Evolutionary conservation across 2,797 vertebrate species (phyloP).

Genomic region (Bryconaethiops microstoma): DNA sequence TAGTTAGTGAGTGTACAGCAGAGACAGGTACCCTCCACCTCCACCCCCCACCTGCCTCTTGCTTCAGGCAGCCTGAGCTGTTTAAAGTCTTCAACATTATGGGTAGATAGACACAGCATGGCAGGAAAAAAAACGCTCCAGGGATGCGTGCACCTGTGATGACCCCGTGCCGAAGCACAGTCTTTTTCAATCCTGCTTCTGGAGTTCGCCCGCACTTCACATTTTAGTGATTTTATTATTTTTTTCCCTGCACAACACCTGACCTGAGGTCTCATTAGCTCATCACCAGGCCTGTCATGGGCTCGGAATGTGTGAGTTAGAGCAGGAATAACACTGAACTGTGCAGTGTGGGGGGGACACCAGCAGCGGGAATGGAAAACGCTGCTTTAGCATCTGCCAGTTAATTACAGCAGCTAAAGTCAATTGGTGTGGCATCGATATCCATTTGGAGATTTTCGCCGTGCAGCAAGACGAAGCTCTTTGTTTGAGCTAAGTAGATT

Average conservation of each 20-base stretch:
- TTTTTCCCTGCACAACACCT: background rate
- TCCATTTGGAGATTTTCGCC: constrained; percentile 44
- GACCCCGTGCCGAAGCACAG: constrained; percentile 13
- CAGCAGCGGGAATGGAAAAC: background rate
- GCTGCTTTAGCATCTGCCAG: constrained; percentile 21
- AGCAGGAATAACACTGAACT: background rate
- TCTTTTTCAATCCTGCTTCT: background rate
- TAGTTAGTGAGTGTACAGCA: constrained; percentile 44
- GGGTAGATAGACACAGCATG: constrained; percentile 7
- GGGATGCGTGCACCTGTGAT: constrained; percentile 10
- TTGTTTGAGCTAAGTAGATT: constrained; percentile 41
- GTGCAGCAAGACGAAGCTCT: constrained; percentile 32
- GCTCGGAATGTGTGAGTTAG: background rate
- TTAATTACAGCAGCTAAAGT: constrained; percentile 48
- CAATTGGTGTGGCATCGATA: constrained; percentile 41
- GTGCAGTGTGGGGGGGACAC: background rate
- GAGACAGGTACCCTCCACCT: constrained; percentile 24
- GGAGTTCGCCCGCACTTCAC: background rate
- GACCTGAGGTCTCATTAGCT: background rate
- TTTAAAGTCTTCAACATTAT: constrained; percentile 20
- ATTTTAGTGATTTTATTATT: background rate
- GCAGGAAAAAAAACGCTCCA: constrained; percentile 10
- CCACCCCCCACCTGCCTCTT: background rate
- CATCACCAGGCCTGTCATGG: background rate
- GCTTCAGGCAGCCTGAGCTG: constrained; percentile 21